Evolutionary conservation across 2,113 vertebrate species (phyloP).

Genomic region (Setophaga coronata): DNA sequence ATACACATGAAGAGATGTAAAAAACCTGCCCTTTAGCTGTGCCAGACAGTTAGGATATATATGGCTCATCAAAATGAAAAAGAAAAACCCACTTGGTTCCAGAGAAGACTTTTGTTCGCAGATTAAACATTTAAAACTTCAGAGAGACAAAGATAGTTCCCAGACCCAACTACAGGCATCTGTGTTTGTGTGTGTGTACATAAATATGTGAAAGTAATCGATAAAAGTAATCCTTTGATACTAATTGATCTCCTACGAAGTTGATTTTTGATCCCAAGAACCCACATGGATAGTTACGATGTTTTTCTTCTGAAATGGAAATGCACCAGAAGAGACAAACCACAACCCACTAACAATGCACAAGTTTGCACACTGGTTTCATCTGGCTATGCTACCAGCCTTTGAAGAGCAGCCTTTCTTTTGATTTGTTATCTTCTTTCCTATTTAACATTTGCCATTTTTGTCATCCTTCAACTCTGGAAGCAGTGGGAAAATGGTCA

Average conservation of each 20-base stretch:
- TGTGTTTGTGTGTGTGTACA: not conserved
- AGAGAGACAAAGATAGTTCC: not conserved
- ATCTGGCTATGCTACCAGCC: not conserved
- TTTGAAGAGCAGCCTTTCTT: not conserved
- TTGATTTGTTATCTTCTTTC: not conserved
- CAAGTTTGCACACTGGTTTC: not conserved
- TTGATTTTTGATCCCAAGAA: not conserved
- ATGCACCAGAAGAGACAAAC: not conserved
- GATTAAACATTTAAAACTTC: not conserved
- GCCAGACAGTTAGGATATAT: not conserved
- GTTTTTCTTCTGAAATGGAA: not conserved
- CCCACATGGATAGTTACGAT: not conserved
- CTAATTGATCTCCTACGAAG: not conserved
- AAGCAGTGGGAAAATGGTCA: not conserved
- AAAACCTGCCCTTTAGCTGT: not conserved
- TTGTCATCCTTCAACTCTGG: not conserved
- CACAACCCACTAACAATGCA: not conserved
- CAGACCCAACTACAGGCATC: not conserved
- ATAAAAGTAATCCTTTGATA: not conserved
- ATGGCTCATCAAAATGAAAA: not conserved
- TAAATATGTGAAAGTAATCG: not conserved
- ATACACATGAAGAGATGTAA: not conserved
- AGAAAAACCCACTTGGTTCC: not conserved
- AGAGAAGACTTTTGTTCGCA: not conserved
- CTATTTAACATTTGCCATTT: not conserved